Conservation (phyloP, 2,797 vertebrate species). For the Oryzias sinensis region DNA sequence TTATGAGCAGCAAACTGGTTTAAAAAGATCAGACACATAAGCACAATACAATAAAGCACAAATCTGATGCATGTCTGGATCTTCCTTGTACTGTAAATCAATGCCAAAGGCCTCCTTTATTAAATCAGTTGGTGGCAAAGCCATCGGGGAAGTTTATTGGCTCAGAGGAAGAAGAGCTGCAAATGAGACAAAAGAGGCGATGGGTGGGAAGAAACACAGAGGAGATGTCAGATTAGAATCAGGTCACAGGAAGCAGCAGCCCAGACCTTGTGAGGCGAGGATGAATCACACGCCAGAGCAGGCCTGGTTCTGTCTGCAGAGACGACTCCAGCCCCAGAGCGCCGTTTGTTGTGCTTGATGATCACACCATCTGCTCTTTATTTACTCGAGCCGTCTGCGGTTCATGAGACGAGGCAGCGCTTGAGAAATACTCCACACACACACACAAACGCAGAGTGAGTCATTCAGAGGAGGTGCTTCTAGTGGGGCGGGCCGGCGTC, state of each 20-base stretch:
- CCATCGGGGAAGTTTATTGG: constrained; percentile 29
- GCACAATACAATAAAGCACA: constrained; percentile 3
- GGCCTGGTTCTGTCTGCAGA: constrained; percentile 28
- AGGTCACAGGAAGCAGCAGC: constrained; percentile 29
- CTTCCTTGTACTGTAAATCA: constrained; percentile 36
- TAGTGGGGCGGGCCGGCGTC: constrained; percentile 26
- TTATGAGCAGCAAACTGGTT: no score
- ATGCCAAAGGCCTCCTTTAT: constrained; percentile 12
- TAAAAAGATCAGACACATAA: no score
- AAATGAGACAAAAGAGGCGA: constrained; percentile 12
- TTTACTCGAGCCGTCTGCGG: constrained; percentile 51
- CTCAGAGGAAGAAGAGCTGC: constrained; percentile 24
- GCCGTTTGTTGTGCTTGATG: constrained; percentile 62
- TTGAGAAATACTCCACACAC: constrained; percentile 35
- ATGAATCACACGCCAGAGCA: constrained; percentile 34
- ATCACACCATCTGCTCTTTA: constrained; percentile 56
- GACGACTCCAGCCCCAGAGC: constrained; percentile 28
- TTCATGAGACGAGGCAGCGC: constrained; percentile 29
- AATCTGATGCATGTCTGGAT: constrained; percentile 41
- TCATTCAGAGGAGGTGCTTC: constrained; percentile 55
- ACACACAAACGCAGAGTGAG: constrained; percentile 32
- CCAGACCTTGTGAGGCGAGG: constrained; percentile 15
- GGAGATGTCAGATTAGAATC: constrained; percentile 29
- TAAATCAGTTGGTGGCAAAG: constrained; percentile 14
- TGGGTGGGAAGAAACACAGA: not conserved